Conservation (phyloP, 2,888 invertebrate genomes). For the Ectemnius lituratus region DNA sequence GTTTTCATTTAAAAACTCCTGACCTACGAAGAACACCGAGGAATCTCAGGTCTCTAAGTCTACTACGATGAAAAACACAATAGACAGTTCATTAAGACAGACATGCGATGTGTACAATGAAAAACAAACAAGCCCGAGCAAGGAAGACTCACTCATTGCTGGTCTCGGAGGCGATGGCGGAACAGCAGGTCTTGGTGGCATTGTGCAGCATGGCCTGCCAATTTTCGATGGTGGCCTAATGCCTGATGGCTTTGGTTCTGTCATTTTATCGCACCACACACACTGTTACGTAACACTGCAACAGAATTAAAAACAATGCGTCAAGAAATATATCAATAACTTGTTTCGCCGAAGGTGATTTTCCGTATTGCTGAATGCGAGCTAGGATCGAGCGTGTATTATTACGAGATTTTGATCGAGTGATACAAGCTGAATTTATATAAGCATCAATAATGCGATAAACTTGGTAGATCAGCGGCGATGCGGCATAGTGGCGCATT, state of each 20-base stretch:
- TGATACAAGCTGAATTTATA: too few species aligned
- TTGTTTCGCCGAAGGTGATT: background rate
- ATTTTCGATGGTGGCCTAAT: slow-evolving; percentile 84
- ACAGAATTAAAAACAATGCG: slow-evolving; percentile 14
- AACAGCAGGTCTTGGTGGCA: slow-evolving; percentile 84
- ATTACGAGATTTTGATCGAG: background rate
- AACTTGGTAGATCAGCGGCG: background rate
- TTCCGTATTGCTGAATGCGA: too few species aligned
- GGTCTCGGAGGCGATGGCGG: slow-evolving; percentile 80
- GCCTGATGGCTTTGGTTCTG: slow-evolving; percentile 81
- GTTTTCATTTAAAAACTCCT: too few species aligned
- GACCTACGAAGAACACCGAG: too few species aligned
- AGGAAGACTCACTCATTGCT: slow-evolving; percentile 50
- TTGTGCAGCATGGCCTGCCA: slow-evolving; percentile 83
- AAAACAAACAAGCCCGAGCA: too few species aligned
- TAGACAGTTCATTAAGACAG: background rate
- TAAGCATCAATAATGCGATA: background rate
- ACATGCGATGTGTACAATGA: background rate
- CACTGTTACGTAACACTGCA: slow-evolving; percentile 50
- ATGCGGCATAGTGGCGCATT: slow-evolving; percentile 5
- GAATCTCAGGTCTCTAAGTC: too few species aligned
- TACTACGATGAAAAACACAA: background rate
- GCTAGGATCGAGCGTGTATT: background rate
- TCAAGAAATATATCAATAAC: background rate
- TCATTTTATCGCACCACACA: slow-evolving; percentile 58